Base-by-base conservation (phyloP, 2,113 vertebrate genomes). In the Sclerurus mexicanus region DNA sequence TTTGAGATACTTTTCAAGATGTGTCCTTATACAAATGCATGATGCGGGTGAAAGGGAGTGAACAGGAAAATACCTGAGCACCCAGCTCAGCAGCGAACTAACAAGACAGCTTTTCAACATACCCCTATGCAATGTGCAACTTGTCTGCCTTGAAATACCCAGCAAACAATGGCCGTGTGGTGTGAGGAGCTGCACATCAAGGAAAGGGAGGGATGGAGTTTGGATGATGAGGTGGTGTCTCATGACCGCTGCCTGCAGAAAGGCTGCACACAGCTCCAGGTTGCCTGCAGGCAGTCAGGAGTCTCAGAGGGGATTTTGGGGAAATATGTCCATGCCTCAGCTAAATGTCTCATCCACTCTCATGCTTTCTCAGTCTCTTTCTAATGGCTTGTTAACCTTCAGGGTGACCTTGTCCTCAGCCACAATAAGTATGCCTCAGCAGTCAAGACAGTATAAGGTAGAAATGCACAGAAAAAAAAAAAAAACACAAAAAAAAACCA, bases 61-160 rank as follows among this genome's bases (percentile, higher is more conserved):
- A 89, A 42, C 12, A 4, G 10, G 28, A 72, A 71, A 75, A 35
- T 17, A 31, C 7, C 18, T 27, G 21, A 73, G 23, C 11, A 68
- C 1, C 1, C 25, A 69, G 37, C 28, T 80, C 40, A 50, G 37
- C 21, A 21, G 6, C 1, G 28, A 72, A 6, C 25, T 52, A 72
- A 24, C 15, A 37, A n/a, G 31, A 21, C 0, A 1, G 28, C 24
- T 63, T 75, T 73, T 71, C 30, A 19, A 8, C 40, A 19, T 10
- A 12, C 7, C 30, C 46, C 10, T 7, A 10, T 0, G 1, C 12
- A 13, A 10, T 8, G 9, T 42, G 30, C 53, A 52, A 10, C 1
- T 4, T 33, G 4, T 46, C 24, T 58, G 58, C 44, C 58, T 80
- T 55, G 39, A 64, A 55, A 75, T 55, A 13, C 11, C 8, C 2